Base-by-base conservation (phyloP, 2,113 vertebrate species). In the Calypte anna region DNA sequence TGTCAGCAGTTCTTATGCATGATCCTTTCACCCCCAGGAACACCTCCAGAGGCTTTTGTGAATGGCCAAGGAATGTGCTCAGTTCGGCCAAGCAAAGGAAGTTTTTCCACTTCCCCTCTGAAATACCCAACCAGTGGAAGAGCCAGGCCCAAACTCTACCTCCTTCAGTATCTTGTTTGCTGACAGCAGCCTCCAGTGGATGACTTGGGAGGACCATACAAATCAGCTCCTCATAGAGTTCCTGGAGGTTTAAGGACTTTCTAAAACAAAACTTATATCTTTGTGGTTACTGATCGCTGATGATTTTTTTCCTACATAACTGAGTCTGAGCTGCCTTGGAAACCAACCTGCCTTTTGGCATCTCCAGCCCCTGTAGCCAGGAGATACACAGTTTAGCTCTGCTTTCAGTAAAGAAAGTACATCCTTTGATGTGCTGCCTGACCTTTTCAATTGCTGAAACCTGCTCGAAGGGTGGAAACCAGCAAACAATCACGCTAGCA, bases 381-480 rank as follows among this genome's bases (percentile, higher is more conserved):
- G 30, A 88, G 36, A 68, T 12, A 57, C n/a, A 54, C 7, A 28
- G 64, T 9, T 86, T 27, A 91, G 28, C 64, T 38, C 40, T 6
- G 9, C 22, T 78, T 82, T 46, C 62, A 53, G 61, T 23, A 19
- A 16, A 4, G 55, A 81, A 86, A 69, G 19, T 7, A 62, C 69
- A 48, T 44, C 44, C 67, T 89, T 72, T 91, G 51, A 84, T 48
- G 38, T 23, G 53, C 66, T 89, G 55, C 50, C 91, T 57, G 81
- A 94, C 79, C 57, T 89, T 88, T 86, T 75, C 81, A 72, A 33
- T 51, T 17, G 53, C 61, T 82, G 18, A 89, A 91, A 82, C 14
- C 31, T 50, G 13, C 33, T 59, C 0, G 12, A 69, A 77, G 80
- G 10, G 38, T 40, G 73, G 92, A 94, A 91, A 74, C 4, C 53